A percentile compares a stretch with the other conserved stretches of the same genome.
phyloP scores from a whole-genome alignment of 2,888 invertebrate genomes.

The Sericinus montela region DNA sequence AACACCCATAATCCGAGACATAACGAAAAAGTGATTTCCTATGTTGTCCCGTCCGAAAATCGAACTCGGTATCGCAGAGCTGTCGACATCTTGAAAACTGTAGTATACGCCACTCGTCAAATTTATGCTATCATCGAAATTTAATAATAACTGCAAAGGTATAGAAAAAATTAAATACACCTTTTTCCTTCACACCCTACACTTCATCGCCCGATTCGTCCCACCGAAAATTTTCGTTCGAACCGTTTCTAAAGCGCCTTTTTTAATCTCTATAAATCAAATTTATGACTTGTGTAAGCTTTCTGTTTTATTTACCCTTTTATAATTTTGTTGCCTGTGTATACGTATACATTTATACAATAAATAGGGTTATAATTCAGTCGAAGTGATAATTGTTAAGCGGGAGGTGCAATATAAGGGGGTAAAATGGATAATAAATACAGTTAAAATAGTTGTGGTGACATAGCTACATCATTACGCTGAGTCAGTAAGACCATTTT shows the following conservation, averaged over 20 bases:
- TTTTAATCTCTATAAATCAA: slow-evolving; percentile 80
- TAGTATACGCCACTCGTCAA: too few species aligned
- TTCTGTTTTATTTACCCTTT: slow-evolving; percentile 80
- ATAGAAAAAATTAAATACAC: not conserved
- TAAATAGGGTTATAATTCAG: slow-evolving; percentile 25
- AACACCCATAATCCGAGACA: too few species aligned
- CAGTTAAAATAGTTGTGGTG: too few species aligned
- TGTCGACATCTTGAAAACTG: too few species aligned
- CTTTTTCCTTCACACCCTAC: slow-evolving; percentile 45
- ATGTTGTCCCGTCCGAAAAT: too few species aligned
- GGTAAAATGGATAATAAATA: too few species aligned
- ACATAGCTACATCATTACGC: too few species aligned
- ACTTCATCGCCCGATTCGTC: slow-evolving; percentile 71
- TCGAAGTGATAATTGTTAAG: slow-evolving; percentile 9
- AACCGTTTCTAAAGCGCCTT: slow-evolving; percentile 78
- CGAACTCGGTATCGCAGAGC: too few species aligned
- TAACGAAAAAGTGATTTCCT: too few species aligned
- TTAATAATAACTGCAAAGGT: too few species aligned
- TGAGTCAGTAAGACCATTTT: too few species aligned
- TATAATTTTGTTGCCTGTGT: slow-evolving; percentile 72
- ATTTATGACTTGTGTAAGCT: slow-evolving; percentile 80
- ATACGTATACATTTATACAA: slow-evolving; percentile 25
- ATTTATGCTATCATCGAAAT: too few species aligned
- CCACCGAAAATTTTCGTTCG: slow-evolving; percentile 77
- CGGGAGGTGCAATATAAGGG: not conserved